These are phyloP conservation scores for Dromaius novaehollandiae DNA, from an alignment of 2,113 vertebrate species.

Conservation along the genomic window DNA sequence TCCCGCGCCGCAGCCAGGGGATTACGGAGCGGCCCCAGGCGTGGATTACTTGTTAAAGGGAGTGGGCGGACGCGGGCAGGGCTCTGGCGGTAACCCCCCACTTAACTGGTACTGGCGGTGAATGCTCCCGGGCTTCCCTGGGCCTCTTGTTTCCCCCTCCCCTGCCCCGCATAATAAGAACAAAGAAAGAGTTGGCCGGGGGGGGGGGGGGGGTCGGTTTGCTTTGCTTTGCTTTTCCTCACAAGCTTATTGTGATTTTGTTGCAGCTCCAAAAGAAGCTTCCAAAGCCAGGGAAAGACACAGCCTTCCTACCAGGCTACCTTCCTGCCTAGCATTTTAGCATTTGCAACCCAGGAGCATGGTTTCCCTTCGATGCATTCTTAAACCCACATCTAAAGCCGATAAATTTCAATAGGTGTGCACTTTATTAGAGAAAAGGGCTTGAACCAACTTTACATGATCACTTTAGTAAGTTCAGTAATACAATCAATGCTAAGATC, in stretches of 20 bases:
- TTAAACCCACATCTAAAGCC: not conserved
- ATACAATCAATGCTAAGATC: not conserved
- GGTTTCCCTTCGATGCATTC: not conserved
- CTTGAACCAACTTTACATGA: not conserved
- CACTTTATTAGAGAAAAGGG: slow-evolving; percentile 3
- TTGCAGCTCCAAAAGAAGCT: not conserved
- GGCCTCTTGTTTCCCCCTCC: not conserved
- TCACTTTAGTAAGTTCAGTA: not conserved
- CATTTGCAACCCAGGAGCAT: fast-evolving
- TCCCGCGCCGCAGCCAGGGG: not conserved
- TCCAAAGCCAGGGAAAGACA: not conserved
- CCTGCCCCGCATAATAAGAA: not conserved
- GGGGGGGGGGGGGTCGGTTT: fast-evolving
- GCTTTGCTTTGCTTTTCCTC: not conserved
- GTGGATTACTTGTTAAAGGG: not conserved
- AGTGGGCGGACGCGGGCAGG: not conserved
- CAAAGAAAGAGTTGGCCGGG: not conserved
- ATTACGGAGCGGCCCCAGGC: not conserved
- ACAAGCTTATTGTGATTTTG: not conserved
- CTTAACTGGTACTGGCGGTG: not conserved
- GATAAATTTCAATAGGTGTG: not conserved
- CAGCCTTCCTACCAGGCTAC: not conserved
- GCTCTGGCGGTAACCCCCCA: not conserved
- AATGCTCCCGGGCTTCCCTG: not conserved
- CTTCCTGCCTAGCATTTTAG: not conserved